Evolutionary conservation across 1,140 invertebrate species (phyloP).

Genomic region (Diploscapter pachys): DNA sequence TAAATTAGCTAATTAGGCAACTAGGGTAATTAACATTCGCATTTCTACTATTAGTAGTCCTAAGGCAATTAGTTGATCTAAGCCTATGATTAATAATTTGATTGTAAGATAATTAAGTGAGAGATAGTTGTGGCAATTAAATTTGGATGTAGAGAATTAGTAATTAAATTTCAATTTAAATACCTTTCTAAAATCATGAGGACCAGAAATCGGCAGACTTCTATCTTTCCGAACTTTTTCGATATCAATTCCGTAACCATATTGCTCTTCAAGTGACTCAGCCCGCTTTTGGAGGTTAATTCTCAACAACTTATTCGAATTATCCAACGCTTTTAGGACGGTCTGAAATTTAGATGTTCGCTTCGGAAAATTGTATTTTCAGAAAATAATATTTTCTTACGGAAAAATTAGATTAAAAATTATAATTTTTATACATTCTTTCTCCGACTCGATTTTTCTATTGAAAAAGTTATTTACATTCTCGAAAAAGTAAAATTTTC

Average conservation of each 20-base stretch:
- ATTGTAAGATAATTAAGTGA: not conserved
- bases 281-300: slow-evolving; percentile 16
- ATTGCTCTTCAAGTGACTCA: slow-evolving; percentile 33
- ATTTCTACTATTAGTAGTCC: not conserved
- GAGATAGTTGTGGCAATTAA: not conserved
- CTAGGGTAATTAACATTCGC: not conserved
- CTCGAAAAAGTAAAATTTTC: slow-evolving; percentile 22
- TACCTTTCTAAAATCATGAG: slow-evolving; percentile 35
- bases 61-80: not conserved
- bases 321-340: slow-evolving; percentile 18
- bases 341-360: slow-evolving; percentile 23
- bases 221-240: slow-evolving; percentile 23
- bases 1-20: not conserved
- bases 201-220: slow-evolving; percentile 22
- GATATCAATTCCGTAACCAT: slow-evolving; percentile 25
- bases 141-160: not conserved
- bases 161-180: not conserved
- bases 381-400: no score
- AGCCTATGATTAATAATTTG: no score
- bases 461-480: slow-evolving; percentile 23
- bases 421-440: no score
- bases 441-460: not conserved
- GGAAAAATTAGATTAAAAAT: no score
- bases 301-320: slow-evolving; percentile 7
- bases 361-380: not conserved